phyloP scores from a whole-genome alignment of 2,797 vertebrate species.

The Intellagama lesueurii region DNA sequence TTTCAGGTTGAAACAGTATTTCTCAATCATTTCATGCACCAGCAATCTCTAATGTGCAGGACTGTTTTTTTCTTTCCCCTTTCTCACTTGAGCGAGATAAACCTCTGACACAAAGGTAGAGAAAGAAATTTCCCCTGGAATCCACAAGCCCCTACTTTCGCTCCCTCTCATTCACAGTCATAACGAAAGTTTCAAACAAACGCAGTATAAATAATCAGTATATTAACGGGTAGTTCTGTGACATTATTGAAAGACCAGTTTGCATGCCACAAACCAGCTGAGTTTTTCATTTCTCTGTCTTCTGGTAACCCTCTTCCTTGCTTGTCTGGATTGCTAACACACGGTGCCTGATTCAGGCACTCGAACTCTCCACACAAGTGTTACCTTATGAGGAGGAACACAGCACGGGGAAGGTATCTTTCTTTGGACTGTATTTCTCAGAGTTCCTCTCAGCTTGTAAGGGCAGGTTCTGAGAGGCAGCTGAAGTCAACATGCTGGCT shows the following conservation, averaged over 20 bases:
- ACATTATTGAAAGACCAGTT: conserved; percentile 28
- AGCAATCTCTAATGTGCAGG: conserved; percentile 72
- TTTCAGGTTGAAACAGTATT: conserved; percentile 80
- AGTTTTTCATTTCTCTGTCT: background rate
- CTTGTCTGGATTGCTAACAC: background rate
- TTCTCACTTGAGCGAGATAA: conserved; percentile 62
- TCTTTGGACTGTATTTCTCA: background rate
- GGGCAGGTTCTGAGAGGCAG: too few species aligned
- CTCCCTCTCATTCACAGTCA: conserved; percentile 34
- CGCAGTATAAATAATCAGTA: conserved; percentile 20
- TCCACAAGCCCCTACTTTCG: conserved; percentile 42
- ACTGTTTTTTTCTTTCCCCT: conserved; percentile 55
- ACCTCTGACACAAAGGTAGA: conserved; percentile 55
- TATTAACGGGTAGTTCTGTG: conserved; percentile 45
- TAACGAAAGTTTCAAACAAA: conserved; percentile 26
- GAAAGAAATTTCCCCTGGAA: conserved; percentile 55
- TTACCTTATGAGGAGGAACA: background rate
- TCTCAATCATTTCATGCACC: conserved; percentile 80
- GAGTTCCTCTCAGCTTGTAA: background rate
- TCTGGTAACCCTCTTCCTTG: background rate
- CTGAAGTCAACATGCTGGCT: background rate
- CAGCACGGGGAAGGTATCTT: background rate
- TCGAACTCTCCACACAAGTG: background rate
- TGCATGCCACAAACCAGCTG: conserved; percentile 37
- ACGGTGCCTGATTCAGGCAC: too few species aligned